Evolutionary conservation across 2,113 vertebrate species (phyloP), one percentile per base, ranked within the genome.

Genomic region (Tylochromis polylepis): DNA sequence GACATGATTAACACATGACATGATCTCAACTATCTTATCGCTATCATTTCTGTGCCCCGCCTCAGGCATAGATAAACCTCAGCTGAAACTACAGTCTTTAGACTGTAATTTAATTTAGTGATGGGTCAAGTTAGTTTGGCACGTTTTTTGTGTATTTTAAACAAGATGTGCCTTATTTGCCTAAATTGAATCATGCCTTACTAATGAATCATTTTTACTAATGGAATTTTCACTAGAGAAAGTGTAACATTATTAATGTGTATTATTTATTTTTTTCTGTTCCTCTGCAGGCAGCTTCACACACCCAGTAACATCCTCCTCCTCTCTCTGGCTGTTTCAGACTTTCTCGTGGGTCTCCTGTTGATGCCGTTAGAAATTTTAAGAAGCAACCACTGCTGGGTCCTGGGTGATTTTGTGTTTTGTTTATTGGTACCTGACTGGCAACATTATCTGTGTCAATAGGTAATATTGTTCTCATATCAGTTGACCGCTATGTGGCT

Each of bases 341-440:
- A 94, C 57, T 49, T 49, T 16, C 46, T 49, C 15, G 1, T 49
- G 15, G 46, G 46, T 49, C 46, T 49, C 46, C 6, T 97, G 31
- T 41, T 97, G 79, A 96, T 97, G 96, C 97, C 97, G 2, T 96
- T 90, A 7, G 97, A 82, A n/a, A 65, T 91, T 9, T 5, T 77
- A 6, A 2, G 7, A 3, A 82, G 29, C 9, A 59, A 59, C 88
- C 2, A 11, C 11, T 95, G 94, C 79, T 95, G 94, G 93, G 88
- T 88, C 36, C 41, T 94, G 3, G 91, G 92, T 20, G 77, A 89
- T 27, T 2, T 82, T 5, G 12, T 95, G 95, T n/a, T 11, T 49
- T 18, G 1, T 92, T 2, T 87, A 49, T 15, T 56, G 12, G 2
- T 60, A 60, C 2, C 3, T 93, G 12, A 16, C 38, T 3, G 85